Evolutionary conservation across 2,888 invertebrate genomes (phyloP).

Genomic region (Cephus pygmeus): DNA sequence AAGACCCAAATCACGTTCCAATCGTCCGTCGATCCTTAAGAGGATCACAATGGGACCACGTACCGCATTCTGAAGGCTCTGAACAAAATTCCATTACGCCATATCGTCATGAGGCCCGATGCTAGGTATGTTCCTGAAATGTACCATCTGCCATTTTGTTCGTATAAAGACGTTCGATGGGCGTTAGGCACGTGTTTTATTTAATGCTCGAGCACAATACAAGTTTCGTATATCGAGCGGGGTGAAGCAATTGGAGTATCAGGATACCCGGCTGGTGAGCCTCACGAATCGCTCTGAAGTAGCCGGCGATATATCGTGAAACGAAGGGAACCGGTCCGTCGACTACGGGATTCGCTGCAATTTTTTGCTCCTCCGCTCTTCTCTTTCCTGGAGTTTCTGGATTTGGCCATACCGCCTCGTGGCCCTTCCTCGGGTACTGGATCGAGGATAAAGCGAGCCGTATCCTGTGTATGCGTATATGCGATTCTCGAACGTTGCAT

Average conservation of each 20-base stretch:
- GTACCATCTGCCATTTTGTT: neutral
- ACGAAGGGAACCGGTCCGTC: neutral
- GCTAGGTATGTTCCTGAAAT: neutral
- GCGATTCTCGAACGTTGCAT: neutral
- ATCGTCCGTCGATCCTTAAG: slow-evolving; percentile 29
- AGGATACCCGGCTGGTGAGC: neutral
- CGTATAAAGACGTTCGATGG: neutral
- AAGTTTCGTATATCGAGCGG: neutral
- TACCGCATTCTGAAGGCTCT: slow-evolving; percentile 1
- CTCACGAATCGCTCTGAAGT: neutral
- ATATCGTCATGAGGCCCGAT: neutral
- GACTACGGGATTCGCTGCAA: neutral
- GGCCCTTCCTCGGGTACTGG: neutral
- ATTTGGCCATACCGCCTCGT: neutral
- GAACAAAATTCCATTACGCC: neutral
- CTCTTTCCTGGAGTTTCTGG: neutral
- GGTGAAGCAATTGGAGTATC: neutral
- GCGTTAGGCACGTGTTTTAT: neutral
- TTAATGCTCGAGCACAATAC: neutral
- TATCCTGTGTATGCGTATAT: neutral
- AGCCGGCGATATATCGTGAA: neutral
- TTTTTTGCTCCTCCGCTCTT: neutral
- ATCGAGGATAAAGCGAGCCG: neutral
- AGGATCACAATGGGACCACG: slow-evolving; percentile 20
- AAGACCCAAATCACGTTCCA: slow-evolving; percentile 37